Conservation (phyloP, 2,113 vertebrate species). For the Andinoacara biseriatus region DNA sequence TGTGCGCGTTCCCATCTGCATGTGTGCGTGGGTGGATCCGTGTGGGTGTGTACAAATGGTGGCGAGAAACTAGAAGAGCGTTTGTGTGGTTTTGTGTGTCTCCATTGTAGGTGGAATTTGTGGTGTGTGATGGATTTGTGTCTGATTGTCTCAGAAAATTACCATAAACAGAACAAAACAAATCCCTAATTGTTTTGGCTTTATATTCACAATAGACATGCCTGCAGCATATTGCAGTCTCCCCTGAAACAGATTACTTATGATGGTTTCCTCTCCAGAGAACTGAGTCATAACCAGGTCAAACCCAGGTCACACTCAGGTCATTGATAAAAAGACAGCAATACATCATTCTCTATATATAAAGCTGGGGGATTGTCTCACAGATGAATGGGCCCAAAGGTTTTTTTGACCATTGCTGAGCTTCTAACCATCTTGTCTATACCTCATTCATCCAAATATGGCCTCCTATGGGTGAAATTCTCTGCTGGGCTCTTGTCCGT, state of each 20-base stretch:
- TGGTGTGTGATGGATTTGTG: conserved; percentile 58
- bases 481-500: conserved; percentile 47
- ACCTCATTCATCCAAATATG: conserved; percentile 48
- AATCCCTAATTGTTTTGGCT: conserved; percentile 69
- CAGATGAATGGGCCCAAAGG: conserved; percentile 34
- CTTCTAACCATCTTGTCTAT: conserved; percentile 50
- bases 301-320: conserved; percentile 37
- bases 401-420: conserved; percentile 45
- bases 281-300: conserved; percentile 39
- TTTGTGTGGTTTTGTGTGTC: conserved; percentile 24
- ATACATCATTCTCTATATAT: conserved; percentile 17
- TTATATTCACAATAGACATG: conserved; percentile 47
- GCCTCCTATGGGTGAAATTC: conserved; percentile 55
- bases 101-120: conserved; percentile 55
- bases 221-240: conserved; percentile 25
- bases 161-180: conserved; percentile 55
- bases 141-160: conserved; percentile 65
- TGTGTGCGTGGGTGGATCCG: conserved; percentile 27
- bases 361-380: conserved; percentile 32
- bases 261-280: conserved; percentile 21
- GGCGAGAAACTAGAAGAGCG: conserved; percentile 29
- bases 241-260: conserved; percentile 18
- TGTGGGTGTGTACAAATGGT: conserved; percentile 48
- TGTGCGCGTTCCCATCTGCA: background rate
- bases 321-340: conserved; percentile 18